A percentile compares a stretch with the other conserved stretches of the same genome.
phyloP scores from a whole-genome alignment of 2,797 vertebrate species.

The Philypnodon macrostomus region DNA sequence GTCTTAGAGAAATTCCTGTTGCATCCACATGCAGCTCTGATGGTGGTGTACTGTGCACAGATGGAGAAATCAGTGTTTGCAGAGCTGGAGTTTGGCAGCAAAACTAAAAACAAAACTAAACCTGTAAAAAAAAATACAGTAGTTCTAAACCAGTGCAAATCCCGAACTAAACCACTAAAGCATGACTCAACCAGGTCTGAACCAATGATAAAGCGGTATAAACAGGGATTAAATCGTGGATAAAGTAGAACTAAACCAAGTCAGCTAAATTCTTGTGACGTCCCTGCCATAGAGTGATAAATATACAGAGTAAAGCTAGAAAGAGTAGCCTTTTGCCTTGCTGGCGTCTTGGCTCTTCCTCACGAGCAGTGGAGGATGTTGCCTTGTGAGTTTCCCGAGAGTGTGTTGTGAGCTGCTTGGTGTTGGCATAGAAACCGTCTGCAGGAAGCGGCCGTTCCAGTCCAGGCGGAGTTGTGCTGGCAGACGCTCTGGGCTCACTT shows the following conservation, averaged over 20 bases:
- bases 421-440: conserved; percentile 78
- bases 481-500: conserved; percentile 79
- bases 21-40: conserved; percentile 26
- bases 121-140: too few relatives aligned
- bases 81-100: too few relatives aligned
- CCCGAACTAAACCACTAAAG: too few relatives aligned
- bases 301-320: conserved; percentile 45
- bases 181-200: too few relatives aligned
- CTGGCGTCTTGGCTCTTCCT: conserved; percentile 42
- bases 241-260: too few relatives aligned
- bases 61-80: conserved; percentile 55
- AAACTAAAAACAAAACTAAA: too few relatives aligned
- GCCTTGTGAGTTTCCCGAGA: conserved; percentile 22
- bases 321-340: conserved; percentile 48
- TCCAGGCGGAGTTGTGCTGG: conserved; percentile 80
- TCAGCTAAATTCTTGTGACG: conserved; percentile 39
- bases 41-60: conserved; percentile 27
- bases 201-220: too few relatives aligned
- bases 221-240: too few relatives aligned
- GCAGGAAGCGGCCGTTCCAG: conserved; percentile 81
- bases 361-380: conserved; percentile 46
- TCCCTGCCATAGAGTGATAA: conserved; percentile 55
- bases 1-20: conserved; percentile 35
- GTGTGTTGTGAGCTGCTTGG: conserved; percentile 41
- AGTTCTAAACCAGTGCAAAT: too few relatives aligned